These are phyloP conservation scores for Coelogynopora nodosa DNA, from an alignment of 2,888 invertebrate genomes.

Conservation along the genomic window DNA sequence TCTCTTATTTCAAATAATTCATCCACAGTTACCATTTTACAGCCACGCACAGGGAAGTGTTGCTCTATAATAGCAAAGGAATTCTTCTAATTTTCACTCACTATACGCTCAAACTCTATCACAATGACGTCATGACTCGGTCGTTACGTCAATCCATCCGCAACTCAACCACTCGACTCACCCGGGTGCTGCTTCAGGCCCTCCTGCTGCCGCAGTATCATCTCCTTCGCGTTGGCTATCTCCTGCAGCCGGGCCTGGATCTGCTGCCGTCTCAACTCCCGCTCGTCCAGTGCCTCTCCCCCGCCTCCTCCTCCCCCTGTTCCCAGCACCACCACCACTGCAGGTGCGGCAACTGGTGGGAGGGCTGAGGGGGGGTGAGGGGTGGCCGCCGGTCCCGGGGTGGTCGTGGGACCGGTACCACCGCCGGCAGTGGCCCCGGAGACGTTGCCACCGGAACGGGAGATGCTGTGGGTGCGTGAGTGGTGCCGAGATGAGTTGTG, in stretches of 20 bases:
- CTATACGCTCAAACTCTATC: no score
- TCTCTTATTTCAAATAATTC: no score
- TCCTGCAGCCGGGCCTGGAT: constrained; percentile 9
- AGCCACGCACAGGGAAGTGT: no score
- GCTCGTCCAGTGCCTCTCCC: not conserved
- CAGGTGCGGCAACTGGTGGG: not conserved
- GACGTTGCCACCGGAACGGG: not conserved
- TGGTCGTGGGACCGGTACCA: not conserved
- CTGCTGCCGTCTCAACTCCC: not conserved
- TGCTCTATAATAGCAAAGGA: no score
- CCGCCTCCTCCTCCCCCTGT: not conserved
- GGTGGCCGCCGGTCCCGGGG: not conserved
- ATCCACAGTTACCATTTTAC: no score
- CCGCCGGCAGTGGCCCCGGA: not conserved
- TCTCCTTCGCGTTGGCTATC: not conserved
- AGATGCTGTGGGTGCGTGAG: not conserved
- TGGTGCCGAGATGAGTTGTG: not conserved
- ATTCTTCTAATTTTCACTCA: no score
- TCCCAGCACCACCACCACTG: not conserved
- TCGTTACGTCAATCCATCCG: no score
- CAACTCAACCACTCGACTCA: no score
- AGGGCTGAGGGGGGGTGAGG: not conserved
- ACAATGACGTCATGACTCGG: no score
- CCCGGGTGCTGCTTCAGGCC: no score
- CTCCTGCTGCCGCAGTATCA: not conserved